Conservation (phyloP, 2,888 invertebrate species). For the Drosophila multiciliata region DNA sequence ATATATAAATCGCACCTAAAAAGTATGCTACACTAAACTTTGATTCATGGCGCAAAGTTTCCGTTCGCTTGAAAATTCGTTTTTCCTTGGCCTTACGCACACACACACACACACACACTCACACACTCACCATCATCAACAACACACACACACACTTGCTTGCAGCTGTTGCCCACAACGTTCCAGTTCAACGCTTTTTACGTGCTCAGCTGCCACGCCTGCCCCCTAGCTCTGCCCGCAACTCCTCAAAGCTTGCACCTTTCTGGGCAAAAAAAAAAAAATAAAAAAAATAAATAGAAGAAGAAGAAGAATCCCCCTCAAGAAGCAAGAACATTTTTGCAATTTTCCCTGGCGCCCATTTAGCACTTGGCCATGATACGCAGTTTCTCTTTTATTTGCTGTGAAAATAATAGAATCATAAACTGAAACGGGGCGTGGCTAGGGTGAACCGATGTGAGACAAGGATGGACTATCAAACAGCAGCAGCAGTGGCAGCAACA, state of each 20-base stretch:
- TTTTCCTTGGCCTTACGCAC: conserved; percentile 72
- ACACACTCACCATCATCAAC: conserved; percentile 23
- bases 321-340: conserved; percentile 58
- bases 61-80: conserved; percentile 78
- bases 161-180: conserved; percentile 79
- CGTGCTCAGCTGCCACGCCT: conserved; percentile 75
- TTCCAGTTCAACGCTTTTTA: conserved; percentile 79
- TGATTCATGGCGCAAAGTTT: conserved; percentile 80
- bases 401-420: conserved; percentile 80
- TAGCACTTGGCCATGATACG: conserved; percentile 79
- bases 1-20: conserved; percentile 82
- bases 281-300: conserved; percentile 19
- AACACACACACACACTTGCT: conserved; percentile 50
- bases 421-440: conserved; percentile 70
- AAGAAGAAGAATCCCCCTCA: conserved; percentile 10
- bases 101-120: conserved; percentile 36
- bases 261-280: conserved; percentile 41
- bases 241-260: conserved; percentile 34
- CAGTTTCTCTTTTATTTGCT: conserved; percentile 81
- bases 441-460: conserved; percentile 3
- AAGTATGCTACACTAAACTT: conserved; percentile 81
- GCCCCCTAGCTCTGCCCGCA: neutral
- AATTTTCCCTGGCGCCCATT: conserved; percentile 79
- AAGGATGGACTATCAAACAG: neutral
- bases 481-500: neutral